Evolutionary conservation across 1,140 invertebrate genomes (phyloP), one percentile per base, ranked within the genome.

Genomic region (Wiebesia pumilae): DNA sequence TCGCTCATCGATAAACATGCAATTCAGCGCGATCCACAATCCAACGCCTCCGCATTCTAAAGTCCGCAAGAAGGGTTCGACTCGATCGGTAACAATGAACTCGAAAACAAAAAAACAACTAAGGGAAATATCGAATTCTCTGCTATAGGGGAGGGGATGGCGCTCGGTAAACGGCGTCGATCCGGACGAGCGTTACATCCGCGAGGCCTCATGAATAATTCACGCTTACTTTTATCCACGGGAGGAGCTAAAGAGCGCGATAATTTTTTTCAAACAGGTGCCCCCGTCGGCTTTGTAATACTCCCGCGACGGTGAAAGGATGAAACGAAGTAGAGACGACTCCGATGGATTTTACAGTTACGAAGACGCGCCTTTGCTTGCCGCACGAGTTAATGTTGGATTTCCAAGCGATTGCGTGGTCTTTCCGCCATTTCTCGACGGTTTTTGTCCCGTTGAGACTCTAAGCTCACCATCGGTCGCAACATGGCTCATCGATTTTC

Each of bases 121-220:
- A 21, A 83, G 43, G 12, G n/a, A 71, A 58, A 73, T 14, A 38
- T 24, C 6, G n/a, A 30, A 83, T 38, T 27, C 19, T 21, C 35
- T 30, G 27, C 19, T 38, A 27, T 19, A 16, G 3, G 69, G 33
- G 21, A 54, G 54, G 3, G 47, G 35, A 33, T 78, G 7, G n/a
- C 12, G n/a, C 35, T 73, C 0, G 27, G 43, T 78, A 81, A 81
- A 65, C 9, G 14, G 38, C 12, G 27, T 40, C 58, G 24, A 14
- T 27, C 58, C 4, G 14, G 24, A 10, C 24, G 14, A 16, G 21
- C 33, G 14, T 40, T 43, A n/a, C 27, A 43, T 75, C 38, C 24
- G 24, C 38, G 40, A 75, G 30, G 24, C 14, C 35, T 67, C 75
- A 67, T 78, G 73, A 84, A 84, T 84, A 62, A 84, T 78, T 84